phyloP scores from a whole-genome alignment of 1,140 invertebrate species.

The Solenopsis fugax region DNA sequence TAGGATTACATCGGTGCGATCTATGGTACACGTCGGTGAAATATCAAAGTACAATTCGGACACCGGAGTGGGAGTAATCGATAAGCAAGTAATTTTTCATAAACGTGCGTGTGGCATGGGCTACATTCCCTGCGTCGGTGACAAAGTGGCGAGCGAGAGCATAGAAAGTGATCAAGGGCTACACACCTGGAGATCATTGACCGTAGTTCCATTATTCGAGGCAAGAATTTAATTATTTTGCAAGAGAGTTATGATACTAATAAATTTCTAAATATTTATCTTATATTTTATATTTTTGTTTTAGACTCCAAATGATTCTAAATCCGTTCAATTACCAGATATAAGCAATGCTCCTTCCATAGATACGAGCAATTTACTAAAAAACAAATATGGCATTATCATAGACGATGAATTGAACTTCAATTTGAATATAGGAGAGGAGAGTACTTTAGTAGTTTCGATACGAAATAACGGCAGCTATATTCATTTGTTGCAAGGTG shows the following conservation, averaged over 20 bases:
- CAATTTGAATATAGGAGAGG: conserved; percentile 82
- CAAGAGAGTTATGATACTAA: neutral
- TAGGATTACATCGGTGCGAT: conserved; percentile 87
- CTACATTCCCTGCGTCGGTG: conserved; percentile 87
- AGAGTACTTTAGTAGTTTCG: conserved; percentile 75
- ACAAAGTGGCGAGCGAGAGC: conserved; percentile 88
- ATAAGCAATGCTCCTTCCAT: conserved; percentile 28
- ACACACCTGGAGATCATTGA: conserved; percentile 88
- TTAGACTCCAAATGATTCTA: conserved; percentile 20
- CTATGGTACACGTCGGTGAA: conserved; percentile 85
- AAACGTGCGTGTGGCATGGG: conserved; percentile 86
- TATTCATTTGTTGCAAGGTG: conserved; percentile 74
- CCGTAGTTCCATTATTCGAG: conserved; percentile 83
- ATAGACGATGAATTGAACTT: conserved; percentile 83
- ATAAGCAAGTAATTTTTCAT: conserved; percentile 88
- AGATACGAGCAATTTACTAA: conserved; percentile 68
- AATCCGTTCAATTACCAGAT: conserved; percentile 28
- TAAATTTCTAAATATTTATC: conserved; percentile 28
- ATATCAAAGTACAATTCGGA: conserved; percentile 87
- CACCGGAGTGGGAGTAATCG: conserved; percentile 85
- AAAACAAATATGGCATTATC: conserved; percentile 83
- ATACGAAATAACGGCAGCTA: conserved; percentile 82
- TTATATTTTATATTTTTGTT: conserved; percentile 47
- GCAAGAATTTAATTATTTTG: conserved; percentile 70
- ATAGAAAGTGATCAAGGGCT: conserved; percentile 90